Conservation (phyloP, 1,140 invertebrate species). For the Ips nitidus region DNA sequence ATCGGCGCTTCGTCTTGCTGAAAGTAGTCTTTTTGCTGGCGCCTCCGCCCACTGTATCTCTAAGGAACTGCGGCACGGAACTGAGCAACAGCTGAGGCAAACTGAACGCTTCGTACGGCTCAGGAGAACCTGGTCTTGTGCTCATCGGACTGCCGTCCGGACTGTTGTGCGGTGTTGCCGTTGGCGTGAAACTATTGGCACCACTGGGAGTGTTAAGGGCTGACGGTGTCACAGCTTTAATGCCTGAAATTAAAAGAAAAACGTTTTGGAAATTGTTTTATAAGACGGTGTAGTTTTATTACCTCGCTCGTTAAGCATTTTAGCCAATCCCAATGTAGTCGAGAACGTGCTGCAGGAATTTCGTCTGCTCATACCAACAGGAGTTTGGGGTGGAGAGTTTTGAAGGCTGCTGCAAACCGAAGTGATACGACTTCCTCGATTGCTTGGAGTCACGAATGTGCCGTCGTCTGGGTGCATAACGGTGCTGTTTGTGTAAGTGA, state of each 20-base stretch:
- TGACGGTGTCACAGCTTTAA: conserved; percentile 70
- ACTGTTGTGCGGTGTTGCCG: conserved; percentile 82
- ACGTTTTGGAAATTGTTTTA: not conserved
- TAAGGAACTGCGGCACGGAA: conserved; percentile 74
- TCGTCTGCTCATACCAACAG: conserved; percentile 62
- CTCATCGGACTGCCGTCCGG: conserved; percentile 63
- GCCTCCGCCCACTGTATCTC: conserved; percentile 63
- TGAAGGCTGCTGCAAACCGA: conserved; percentile 54
- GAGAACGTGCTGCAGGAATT: conserved; percentile 79
- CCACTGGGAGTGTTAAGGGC: conserved; percentile 68
- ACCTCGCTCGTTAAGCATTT: conserved; percentile 78
- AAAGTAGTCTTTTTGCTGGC: conserved; percentile 43
- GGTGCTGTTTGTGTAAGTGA: conserved; percentile 87
- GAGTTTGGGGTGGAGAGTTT: conserved; percentile 58
- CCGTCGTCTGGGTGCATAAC: conserved; percentile 87
- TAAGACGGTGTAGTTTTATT: not conserved
- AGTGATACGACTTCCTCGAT: conserved; percentile 53
- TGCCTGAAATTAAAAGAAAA: conserved; percentile 48
- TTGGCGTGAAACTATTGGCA: conserved; percentile 68
- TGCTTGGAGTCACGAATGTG: conserved; percentile 61
- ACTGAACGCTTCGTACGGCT: conserved; percentile 53
- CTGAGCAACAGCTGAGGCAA: conserved; percentile 63
- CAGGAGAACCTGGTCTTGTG: conserved; percentile 61
- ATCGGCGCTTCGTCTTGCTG: conserved; percentile 9
- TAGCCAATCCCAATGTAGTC: conserved; percentile 75